Evolutionary conservation across 2,888 invertebrate genomes (phyloP).

Genomic region (Meganola albula): DNA sequence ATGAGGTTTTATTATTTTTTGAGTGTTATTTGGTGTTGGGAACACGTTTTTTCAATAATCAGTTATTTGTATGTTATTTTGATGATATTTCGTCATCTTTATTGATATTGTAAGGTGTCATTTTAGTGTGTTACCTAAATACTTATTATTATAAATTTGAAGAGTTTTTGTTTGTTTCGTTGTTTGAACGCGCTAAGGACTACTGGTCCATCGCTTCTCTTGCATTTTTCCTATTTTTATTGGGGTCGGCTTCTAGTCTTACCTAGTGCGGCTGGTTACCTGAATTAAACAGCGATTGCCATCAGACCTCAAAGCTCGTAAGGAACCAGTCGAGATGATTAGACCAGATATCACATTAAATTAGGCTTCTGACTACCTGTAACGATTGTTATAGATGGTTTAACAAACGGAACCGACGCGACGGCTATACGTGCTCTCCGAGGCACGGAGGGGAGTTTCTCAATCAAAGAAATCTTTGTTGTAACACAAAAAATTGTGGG

Average conservation of each 20-base stretch:
- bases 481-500: too few species aligned
- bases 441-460: too few species aligned
- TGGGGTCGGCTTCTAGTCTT: background rate
- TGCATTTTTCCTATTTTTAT: conserved; percentile 26
- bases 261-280: background rate
- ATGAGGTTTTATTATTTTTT: conserved; percentile 25
- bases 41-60: too few species aligned
- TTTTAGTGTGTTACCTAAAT: too few species aligned
- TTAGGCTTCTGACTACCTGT: background rate
- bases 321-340: background rate
- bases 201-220: conserved; percentile 13
- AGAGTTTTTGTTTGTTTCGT: background rate
- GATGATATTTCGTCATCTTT: too few species aligned
- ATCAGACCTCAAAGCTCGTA: background rate
- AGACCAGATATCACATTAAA: background rate
- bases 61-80: too few species aligned
- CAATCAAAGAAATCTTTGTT: too few species aligned
- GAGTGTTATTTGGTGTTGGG: conserved; percentile 26
- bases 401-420: too few species aligned
- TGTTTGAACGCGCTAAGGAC: background rate
- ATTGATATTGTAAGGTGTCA: too few species aligned
- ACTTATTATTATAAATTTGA: background rate
- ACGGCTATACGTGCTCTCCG: too few species aligned
- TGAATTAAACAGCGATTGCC: background rate
- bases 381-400: too few species aligned